Evolutionary conservation across 53 echinoderm and acorn worm species (phyloP), one percentile per base, ranked within the genome.

Genomic region (Apostichopus leukothele): DNA sequence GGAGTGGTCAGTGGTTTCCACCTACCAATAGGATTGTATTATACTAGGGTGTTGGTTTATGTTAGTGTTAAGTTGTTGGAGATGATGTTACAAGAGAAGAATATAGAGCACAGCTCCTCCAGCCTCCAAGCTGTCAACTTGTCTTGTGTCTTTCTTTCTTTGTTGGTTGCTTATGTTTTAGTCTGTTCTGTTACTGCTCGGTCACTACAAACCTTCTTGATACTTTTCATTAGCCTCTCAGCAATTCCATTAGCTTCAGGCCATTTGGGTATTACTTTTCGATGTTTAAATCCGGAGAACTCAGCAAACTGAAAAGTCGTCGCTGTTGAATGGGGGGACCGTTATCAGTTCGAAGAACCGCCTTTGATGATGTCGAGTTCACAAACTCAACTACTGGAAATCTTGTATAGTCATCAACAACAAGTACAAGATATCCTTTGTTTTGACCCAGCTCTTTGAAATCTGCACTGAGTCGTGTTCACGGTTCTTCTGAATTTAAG

Each of bases 161-260:
- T 23, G 23, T 23, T 25, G 25, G 25, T 25, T 25, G 25, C 25
- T 1, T 25, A 25, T 25, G 25, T 25, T 25, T 25, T 25, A 25
- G 25, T 25, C 25, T 25, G 25, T 25, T 25, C 25, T 25, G 25
- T 25, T 25, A 25, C 25, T 25, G 25, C 25, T 25, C 25, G 25
- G 25, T 25, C 25, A 25, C 25, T 25, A 25, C 25, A 25, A 25
- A 25, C 63, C 14, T 61, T 61, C 63, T 61, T 61, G 63, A 61
- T 22, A 3, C 88, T 92, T 51, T 75, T 73, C 91, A 92, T 90
- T 14, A 92, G 92, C 51, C 91, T 51, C 68, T 92, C 92, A 9
- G 89, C 91, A 59, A 91, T 91, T 8, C 92, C 91, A 57, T 94
- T 94, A 25, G 88, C 94, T 76, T 91, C 89, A 13, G 92, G 92